Evolutionary conservation across 2,113 vertebrate genomes (phyloP).

Genomic region (Dendropsophus ebraccatus): DNA sequence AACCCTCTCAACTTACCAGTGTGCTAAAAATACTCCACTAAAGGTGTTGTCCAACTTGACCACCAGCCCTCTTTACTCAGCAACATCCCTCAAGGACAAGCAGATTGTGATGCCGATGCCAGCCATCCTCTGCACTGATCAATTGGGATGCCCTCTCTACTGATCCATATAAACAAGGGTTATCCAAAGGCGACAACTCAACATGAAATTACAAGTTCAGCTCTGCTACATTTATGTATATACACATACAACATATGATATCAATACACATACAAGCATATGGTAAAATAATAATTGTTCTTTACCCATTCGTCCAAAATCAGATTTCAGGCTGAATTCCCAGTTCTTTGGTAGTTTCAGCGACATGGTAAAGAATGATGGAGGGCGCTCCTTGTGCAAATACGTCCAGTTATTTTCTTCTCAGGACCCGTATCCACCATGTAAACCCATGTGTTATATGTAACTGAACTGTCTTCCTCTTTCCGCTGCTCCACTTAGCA

Average conservation of each 20-base stretch:
- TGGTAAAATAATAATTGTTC: neutral
- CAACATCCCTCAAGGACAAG: too few species aligned
- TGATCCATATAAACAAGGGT: neutral
- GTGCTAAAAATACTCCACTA: too few species aligned
- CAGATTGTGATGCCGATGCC: too few species aligned
- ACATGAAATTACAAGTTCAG: neutral
- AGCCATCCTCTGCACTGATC: neutral
- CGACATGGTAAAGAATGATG: constrained; percentile 78
- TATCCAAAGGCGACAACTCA: neutral
- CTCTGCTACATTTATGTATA: neutral
- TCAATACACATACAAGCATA: neutral
- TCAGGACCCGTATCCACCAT: constrained; percentile 29
- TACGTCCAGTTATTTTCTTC: neutral
- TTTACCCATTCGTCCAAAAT: constrained; percentile 88
- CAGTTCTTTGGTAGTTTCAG: constrained; percentile 91
- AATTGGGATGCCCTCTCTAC: neutral
- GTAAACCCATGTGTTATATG: neutral
- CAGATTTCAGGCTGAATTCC: constrained; percentile 90
- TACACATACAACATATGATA: neutral
- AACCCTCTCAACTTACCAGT: too few species aligned
- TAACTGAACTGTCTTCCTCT: constrained; percentile 27
- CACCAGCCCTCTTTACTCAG: too few species aligned
- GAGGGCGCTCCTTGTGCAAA: neutral
- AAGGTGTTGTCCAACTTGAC: too few species aligned
- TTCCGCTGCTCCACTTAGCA: neutral